Percentiles rank a stretch among this genome's conserved stretches.
phyloP scores from a whole-genome alignment of 2,888 invertebrate genomes.

The Polyploca ridens region DNA sequence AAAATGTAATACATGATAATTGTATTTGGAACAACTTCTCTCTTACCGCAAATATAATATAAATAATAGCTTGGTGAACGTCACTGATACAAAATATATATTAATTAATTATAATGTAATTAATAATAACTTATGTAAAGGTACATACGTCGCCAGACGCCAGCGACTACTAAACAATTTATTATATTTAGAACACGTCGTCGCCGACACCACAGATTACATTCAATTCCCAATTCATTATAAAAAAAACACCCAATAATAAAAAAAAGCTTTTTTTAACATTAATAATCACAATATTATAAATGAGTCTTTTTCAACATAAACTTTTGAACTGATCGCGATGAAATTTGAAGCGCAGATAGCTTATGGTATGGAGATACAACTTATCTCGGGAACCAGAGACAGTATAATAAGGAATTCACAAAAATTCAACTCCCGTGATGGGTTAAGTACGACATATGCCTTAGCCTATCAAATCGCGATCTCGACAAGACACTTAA shows the following conservation, averaged over 20 bases:
- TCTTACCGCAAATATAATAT: conserved; percentile 70
- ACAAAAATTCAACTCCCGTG: too few species aligned
- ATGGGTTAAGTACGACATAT: too few species aligned
- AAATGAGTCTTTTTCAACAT: too few species aligned
- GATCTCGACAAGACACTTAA: too few species aligned
- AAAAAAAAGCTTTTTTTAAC: neutral
- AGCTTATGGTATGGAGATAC: too few species aligned
- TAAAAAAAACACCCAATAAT: neutral
- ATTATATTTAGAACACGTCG: conserved; percentile 36
- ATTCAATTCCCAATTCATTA: neutral
- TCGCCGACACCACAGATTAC: conserved; percentile 31
- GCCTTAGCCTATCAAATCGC: too few species aligned
- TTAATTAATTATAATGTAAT: conserved; percentile 35
- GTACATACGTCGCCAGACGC: conserved; percentile 52
- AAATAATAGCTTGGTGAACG: conserved; percentile 74
- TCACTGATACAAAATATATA: conserved; percentile 80
- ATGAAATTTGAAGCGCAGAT: too few species aligned
- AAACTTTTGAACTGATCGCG: too few species aligned
- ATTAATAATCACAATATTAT: neutral
- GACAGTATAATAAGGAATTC: too few species aligned
- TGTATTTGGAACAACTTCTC: conserved; percentile 77
- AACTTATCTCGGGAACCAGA: too few species aligned
- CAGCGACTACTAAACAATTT: conserved; percentile 49
- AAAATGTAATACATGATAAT: conserved; percentile 66
- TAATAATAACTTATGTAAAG: conserved; percentile 66